A percentile compares a stretch with the other conserved stretches of the same genome.
phyloP scores from a whole-genome alignment of 2,797 vertebrate species.

The Podarcis siculus region DNA sequence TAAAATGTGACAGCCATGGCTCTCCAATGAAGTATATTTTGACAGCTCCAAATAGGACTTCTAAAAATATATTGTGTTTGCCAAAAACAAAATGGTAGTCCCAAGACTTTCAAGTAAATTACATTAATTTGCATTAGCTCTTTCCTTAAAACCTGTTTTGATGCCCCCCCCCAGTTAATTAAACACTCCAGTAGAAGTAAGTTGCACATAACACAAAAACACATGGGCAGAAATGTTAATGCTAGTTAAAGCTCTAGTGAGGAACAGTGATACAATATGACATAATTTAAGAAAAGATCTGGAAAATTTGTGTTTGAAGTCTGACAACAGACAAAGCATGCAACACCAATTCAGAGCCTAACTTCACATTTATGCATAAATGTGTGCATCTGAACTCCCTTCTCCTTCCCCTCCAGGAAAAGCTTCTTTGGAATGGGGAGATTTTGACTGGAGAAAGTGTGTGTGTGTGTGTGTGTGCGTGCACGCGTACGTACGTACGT shows the following conservation, averaged over 20 bases:
- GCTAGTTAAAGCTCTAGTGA: background rate
- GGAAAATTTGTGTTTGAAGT: background rate
- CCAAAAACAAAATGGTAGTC: background rate
- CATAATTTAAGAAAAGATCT: background rate
- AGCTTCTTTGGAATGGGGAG: background rate
- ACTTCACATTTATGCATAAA: background rate
- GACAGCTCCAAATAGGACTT: background rate
- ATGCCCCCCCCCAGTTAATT: conserved; percentile 47
- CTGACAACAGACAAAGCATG: background rate
- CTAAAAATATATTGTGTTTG: background rate
- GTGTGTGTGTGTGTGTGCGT: background rate
- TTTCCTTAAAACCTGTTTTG: background rate
- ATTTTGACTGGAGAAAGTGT: background rate
- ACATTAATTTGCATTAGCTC: background rate
- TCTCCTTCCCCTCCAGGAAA: background rate
- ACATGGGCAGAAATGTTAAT: background rate
- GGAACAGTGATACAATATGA: background rate
- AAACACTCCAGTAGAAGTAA: conserved; percentile 34
- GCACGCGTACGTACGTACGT: rapidly evolving
- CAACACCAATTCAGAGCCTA: background rate
- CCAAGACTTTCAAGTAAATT: conserved; percentile 11
- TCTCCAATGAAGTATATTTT: background rate
- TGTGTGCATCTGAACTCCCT: background rate
- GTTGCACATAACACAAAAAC: background rate
- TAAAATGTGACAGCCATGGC: background rate